Evolutionary conservation across 2,797 vertebrate species (phyloP), one percentile per base, ranked within the genome.

Genomic region (Phalanger gymnotis): DNA sequence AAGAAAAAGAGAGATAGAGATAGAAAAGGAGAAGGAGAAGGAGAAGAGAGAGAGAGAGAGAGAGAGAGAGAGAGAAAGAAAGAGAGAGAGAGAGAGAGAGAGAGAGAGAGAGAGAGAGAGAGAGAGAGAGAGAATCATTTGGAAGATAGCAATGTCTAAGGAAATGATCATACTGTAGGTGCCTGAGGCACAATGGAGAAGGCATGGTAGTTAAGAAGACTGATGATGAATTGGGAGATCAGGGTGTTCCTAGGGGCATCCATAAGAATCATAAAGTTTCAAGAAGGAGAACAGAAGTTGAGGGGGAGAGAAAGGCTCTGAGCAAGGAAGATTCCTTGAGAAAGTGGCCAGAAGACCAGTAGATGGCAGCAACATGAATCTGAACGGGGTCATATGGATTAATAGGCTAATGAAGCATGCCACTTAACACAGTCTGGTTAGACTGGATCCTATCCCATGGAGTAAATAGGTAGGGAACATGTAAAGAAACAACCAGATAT

Each of bases 1-100:
- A 22, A 22, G 40, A 22, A 19, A 55, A 5, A 55, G 19, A 55
- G 19, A 55, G 16, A 73, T 16, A 81, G 22, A 40, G 34, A 40
- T 6, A 81, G 40, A 6, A 47, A 0, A 57, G 27, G 0, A 7
- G 28, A 6, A 61, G 11, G 16, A n/a, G 1, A 4, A 16, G 16
- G 11, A 31, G 9, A 30, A 31, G 57, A 13, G 2, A 11, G 3
- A 31, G 28, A 2, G 1, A 57, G 56, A 57, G 55, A 27, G 55
- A 7, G 5, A 27, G 25, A 27, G 25, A 13, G 4, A 19, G 22
- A 7, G 0, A 73, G 66, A 73, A 5, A 2, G 1, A n/a, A 0
- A 40, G 58, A 34, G 31, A 14, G 61, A 66, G 11, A n/a, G 57
- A 13, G 2, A 11, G 3, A 31, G 28, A 2, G 1, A 57, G 56